phyloP scores from a whole-genome alignment of 1,140 invertebrate genomes.

The Panulirus ornatus region DNA sequence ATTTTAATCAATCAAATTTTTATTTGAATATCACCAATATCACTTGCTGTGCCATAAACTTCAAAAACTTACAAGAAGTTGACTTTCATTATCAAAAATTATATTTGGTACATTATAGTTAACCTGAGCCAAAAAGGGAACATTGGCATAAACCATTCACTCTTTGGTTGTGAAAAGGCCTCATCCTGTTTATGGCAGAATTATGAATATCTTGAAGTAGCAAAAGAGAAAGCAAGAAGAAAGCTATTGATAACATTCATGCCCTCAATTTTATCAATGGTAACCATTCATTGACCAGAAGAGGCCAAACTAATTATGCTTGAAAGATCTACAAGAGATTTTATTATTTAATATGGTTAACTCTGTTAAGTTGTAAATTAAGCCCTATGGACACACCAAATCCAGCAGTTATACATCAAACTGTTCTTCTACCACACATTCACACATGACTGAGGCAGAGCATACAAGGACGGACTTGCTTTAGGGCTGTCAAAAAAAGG shows the following conservation, averaged over 20 bases:
- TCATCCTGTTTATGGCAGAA: conserved; percentile 34
- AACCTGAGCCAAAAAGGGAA: conserved; percentile 71
- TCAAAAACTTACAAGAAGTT: conserved; percentile 7
- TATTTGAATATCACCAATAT: conserved; percentile 24
- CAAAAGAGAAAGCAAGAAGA: background rate
- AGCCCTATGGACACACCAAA: conserved; percentile 15
- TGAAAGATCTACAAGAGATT: background rate
- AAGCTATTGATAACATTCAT: background rate
- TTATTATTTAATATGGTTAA: conserved; percentile 3
- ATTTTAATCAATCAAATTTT: conserved; percentile 7
- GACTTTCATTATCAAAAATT: conserved; percentile 42
- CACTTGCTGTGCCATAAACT: conserved; percentile 17
- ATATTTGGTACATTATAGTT: conserved; percentile 63
- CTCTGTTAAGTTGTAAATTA: background rate
- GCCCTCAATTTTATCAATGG: conserved; percentile 1
- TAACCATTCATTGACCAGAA: background rate
- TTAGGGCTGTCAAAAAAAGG: conserved; percentile 31
- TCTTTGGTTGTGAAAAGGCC: conserved; percentile 68
- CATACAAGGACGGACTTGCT: conserved; percentile 65
- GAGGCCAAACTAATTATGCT: background rate
- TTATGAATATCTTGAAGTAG: background rate
- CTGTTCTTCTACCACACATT: conserved; percentile 30
- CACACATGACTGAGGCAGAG: conserved; percentile 42
- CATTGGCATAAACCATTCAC: conserved; percentile 55
- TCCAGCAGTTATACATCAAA: conserved; percentile 10